phyloP scores from a whole-genome alignment of 2,113 vertebrate species.

The Mustelus asterias region DNA sequence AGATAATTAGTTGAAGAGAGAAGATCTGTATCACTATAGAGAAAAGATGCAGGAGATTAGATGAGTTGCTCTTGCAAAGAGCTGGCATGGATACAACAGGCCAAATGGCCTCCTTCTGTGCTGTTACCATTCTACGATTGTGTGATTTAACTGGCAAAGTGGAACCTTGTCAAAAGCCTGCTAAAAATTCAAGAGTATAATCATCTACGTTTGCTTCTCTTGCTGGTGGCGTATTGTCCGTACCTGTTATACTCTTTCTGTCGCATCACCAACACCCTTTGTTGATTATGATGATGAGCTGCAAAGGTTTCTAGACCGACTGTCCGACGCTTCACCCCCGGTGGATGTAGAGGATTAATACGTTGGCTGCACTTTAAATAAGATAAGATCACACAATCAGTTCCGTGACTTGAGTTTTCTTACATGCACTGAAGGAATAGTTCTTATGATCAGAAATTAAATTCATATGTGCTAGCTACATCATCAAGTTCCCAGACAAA shows the following conservation, averaged over 20 bases:
- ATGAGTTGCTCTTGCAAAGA: background rate
- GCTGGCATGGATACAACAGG: background rate
- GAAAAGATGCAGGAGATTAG: background rate
- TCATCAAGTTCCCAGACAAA: background rate
- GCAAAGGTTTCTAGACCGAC: slow-evolving; percentile 56
- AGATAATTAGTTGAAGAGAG: background rate
- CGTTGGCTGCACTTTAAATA: slow-evolving; percentile 48
- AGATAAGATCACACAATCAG: slow-evolving; percentile 27
- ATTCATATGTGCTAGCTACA: background rate
- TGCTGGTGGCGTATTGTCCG: background rate
- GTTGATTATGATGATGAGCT: slow-evolving; percentile 58
- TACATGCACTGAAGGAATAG: background rate
- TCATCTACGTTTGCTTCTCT: background rate
- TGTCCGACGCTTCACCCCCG: slow-evolving; percentile 49
- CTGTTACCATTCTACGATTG: background rate
- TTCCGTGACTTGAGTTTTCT: background rate
- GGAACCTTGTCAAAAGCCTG: background rate
- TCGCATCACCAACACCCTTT: slow-evolving; percentile 56
- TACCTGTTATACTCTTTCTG: slow-evolving; percentile 54
- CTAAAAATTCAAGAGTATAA: background rate
- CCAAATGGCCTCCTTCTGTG: background rate
- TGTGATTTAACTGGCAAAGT: no score
- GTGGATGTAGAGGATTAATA: slow-evolving; percentile 56
- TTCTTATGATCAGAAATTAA: background rate
- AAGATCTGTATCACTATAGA: background rate